Conservation (phyloP, 2,113 vertebrate species). For the Chiloscyllium plagiosum region DNA sequence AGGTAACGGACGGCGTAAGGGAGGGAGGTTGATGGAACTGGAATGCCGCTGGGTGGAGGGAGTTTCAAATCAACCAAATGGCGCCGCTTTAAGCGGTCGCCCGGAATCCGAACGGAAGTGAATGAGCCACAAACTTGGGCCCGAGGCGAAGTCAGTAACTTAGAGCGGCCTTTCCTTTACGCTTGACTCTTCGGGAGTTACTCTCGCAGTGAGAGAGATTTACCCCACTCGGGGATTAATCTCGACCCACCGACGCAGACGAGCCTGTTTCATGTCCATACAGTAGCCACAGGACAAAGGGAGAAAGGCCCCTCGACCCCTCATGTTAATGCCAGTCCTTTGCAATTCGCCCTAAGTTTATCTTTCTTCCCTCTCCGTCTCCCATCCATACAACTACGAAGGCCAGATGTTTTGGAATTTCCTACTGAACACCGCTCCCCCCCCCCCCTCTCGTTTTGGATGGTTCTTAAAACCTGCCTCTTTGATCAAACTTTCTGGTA, state of each 20-base stretch:
- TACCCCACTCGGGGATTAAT: not conserved
- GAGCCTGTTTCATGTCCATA: not conserved
- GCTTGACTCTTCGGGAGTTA: not conserved
- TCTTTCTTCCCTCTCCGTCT: not conserved
- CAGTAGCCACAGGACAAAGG: not conserved
- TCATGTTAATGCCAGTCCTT: not conserved
- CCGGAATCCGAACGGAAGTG: too few species aligned
- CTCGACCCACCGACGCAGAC: not conserved
- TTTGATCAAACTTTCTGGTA: not conserved
- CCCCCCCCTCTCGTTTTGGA: not conserved
- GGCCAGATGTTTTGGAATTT: not conserved
- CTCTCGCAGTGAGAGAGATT: not conserved
- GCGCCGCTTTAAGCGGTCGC: not conserved
- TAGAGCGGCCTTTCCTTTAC: not conserved
- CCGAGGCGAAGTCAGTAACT: not conserved
- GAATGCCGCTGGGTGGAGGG: not conserved
- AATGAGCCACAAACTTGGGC: too few species aligned
- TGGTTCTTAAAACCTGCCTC: not conserved
- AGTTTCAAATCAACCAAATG: not conserved
- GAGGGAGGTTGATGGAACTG: not conserved
- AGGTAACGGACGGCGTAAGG: not conserved
- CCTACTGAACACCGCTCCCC: not conserved
- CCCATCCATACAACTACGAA: too few species aligned
- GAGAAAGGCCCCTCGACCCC: not conserved
- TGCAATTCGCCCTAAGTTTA: not conserved